Evolutionary conservation across 2,797 vertebrate species (phyloP).

Genomic region (Salarias fasciatus): DNA sequence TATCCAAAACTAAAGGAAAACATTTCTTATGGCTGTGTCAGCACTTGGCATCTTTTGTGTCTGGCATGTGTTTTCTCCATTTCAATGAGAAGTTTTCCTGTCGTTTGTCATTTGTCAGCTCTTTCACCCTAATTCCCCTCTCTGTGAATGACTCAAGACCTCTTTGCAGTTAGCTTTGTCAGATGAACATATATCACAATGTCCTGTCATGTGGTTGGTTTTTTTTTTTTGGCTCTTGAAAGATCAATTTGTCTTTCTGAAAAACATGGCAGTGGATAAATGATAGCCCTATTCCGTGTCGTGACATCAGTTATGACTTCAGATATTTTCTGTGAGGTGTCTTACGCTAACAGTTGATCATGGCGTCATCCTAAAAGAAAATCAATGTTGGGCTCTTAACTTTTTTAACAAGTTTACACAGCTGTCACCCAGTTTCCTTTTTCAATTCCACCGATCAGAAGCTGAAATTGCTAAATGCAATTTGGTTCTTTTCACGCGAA

Average conservation of each 20-base stretch:
- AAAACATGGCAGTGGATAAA: conserved; percentile 34
- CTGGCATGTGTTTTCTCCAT: conserved; percentile 20
- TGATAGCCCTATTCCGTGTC: conserved; percentile 22
- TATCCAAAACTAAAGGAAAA: conserved; percentile 34
- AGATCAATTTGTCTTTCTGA: conserved; percentile 24
- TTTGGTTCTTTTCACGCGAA: conserved; percentile 63
- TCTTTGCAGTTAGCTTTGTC: conserved; percentile 29
- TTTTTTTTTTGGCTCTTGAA: conserved; percentile 28
- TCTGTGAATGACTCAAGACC: conserved; percentile 13
- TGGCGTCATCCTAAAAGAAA: conserved; percentile 25
- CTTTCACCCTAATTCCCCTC: not conserved
- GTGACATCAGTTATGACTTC: conserved; percentile 41
- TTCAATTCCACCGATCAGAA: conserved; percentile 47
- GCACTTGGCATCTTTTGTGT: conserved; percentile 9
- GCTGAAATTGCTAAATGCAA: conserved; percentile 64
- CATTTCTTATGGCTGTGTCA: conserved; percentile 27
- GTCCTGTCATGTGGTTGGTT: not conserved
- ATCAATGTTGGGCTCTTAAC: conserved; percentile 55
- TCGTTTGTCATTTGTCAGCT: conserved; percentile 1
- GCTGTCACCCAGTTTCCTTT: conserved; percentile 63
- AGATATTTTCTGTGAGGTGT: conserved; percentile 28
- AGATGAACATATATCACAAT: conserved; percentile 21
- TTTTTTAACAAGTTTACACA: conserved; percentile 50
- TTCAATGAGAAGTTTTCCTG: not conserved
- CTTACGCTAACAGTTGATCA: conserved; percentile 57